A percentile compares a stretch with the other conserved stretches of the same genome.
These are phyloP conservation scores for Dendrophyllia cribrosa DNA, from an alignment of 64 coral and sea anemone species.

Conservation along the genomic window DNA sequence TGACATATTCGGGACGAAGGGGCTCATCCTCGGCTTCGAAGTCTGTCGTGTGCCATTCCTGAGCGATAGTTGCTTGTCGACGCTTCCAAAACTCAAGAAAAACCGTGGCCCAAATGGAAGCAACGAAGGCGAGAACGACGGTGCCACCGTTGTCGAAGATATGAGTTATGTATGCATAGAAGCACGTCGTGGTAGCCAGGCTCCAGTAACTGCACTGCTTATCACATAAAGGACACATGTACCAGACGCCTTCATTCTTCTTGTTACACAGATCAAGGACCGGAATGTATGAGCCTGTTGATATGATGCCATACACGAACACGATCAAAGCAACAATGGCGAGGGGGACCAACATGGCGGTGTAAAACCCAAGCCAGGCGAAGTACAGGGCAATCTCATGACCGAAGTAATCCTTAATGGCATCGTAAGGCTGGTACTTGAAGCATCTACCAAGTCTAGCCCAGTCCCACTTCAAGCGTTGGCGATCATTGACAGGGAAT, in stretches of 20 bases:
- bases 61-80: conserved; percentile 52
- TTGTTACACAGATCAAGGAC: conserved; percentile 60
- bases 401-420: conserved; percentile 76
- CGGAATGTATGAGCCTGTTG: conserved; percentile 35
- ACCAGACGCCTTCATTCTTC: conserved; percentile 57
- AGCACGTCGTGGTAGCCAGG: conserved; percentile 54
- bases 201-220: conserved; percentile 70
- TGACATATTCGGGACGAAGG: conserved; percentile 68
- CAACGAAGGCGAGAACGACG: conserved; percentile 66
- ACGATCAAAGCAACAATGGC: conserved; percentile 63
- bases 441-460: conserved; percentile 67
- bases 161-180: conserved; percentile 61
- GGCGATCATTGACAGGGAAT: conserved; percentile 68
- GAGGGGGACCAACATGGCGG: conserved; percentile 67
- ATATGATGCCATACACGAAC: conserved; percentile 54
- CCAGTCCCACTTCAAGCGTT: conserved; percentile 65
- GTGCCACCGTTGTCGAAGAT: conserved; percentile 76
- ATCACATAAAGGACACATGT: conserved; percentile 86
- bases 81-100: conserved; percentile 83
- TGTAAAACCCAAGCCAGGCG: conserved; percentile 75
- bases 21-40: conserved; percentile 69
- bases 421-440: conserved; percentile 71
- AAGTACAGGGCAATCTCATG: conserved; percentile 72
- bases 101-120: conserved; percentile 79
- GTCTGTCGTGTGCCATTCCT: conserved; percentile 64